Conservation (phyloP, 2,113 vertebrate genomes). For the Chaenogobius annularis region DNA sequence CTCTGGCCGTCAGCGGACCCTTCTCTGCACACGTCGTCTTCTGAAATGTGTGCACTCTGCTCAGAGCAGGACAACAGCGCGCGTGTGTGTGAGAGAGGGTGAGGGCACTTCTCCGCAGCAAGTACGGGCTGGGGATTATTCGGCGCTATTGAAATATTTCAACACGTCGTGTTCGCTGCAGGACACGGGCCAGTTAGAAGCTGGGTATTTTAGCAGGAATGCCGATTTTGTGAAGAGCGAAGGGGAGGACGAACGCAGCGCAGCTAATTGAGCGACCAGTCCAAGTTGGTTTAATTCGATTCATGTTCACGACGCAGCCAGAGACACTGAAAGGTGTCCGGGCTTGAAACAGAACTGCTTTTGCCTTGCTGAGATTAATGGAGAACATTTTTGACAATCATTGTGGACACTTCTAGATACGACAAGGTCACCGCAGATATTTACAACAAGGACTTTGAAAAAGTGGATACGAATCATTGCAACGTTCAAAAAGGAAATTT, state of each 20-base stretch:
- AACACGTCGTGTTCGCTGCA: slow-evolving; percentile 70
- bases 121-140: slow-evolving; percentile 76
- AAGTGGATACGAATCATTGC: slow-evolving; percentile 57
- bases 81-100: slow-evolving; percentile 71
- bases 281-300: slow-evolving; percentile 63
- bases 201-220: slow-evolving; percentile 75
- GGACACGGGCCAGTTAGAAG: slow-evolving; percentile 71
- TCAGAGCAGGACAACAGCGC: slow-evolving; percentile 68
- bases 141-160: slow-evolving; percentile 74
- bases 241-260: slow-evolving; percentile 55
- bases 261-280: slow-evolving; percentile 66
- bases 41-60: slow-evolving; percentile 74
- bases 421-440: slow-evolving; percentile 34
- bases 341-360: slow-evolving; percentile 47
- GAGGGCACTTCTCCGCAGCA: slow-evolving; percentile 72
- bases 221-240: slow-evolving; percentile 69
- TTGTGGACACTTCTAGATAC: slow-evolving; percentile 52
- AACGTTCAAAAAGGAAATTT: slow-evolving; percentile 57
- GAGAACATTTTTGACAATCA: slow-evolving; percentile 61
- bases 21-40: slow-evolving; percentile 71
- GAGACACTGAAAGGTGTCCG: slow-evolving; percentile 49
- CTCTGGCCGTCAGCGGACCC: slow-evolving; percentile 68
- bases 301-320: slow-evolving; percentile 58
- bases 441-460: slow-evolving; percentile 23
- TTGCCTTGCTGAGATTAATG: slow-evolving; percentile 63